Evolutionary conservation across 2,888 invertebrate species (phyloP), one percentile per base, ranked within the genome.

Genomic region (Drosophila dives): DNA sequence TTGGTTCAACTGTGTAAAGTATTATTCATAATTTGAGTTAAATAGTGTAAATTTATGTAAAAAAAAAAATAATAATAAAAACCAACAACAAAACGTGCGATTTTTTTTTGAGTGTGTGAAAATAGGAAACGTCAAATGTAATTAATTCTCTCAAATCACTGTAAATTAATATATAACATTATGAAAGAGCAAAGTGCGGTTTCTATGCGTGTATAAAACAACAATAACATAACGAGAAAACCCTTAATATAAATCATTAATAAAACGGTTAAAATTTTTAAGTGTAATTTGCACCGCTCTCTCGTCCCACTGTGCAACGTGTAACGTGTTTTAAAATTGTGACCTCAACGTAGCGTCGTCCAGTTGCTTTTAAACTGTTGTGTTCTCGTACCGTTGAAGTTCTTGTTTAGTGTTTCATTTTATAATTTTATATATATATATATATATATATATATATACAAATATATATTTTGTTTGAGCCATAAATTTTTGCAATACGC

Each of bases 1-100:
- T 81, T 75, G 68, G 74, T 80, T 75, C 60, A 64, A 80, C 74
- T 74, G 80, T 83, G 83, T 83, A 81, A 85, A 90, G 77, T 88
- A 83, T 83, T 88, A 85, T 83, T 88, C 64, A 77, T 86, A 88
- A 79, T 77, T 75, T 81, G 71, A 79, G 77, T 85, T 82, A 75
- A 84, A 75, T 78, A 78, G 73, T 83, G 89, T 86, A 86, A 80
- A 89, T 87, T 84, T 87, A 36, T 87, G 81, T 89, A 83, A 64
- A 88, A 70, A 85, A 72, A 71, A 48, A 53, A 63, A 45, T 17
- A 36, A 36, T 36, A 69, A 66, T 45, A 34, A 72, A 72, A 81
- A 72, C 54, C 60, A 70, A 45, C 23, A 75, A 73, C 69, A 36
- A 73, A 80, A 67, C 56, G 65, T 66, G 77, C 59, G 54, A 71